phyloP scores from a whole-genome alignment of 2,888 invertebrate species.

The Nemurella pictetii region DNA sequence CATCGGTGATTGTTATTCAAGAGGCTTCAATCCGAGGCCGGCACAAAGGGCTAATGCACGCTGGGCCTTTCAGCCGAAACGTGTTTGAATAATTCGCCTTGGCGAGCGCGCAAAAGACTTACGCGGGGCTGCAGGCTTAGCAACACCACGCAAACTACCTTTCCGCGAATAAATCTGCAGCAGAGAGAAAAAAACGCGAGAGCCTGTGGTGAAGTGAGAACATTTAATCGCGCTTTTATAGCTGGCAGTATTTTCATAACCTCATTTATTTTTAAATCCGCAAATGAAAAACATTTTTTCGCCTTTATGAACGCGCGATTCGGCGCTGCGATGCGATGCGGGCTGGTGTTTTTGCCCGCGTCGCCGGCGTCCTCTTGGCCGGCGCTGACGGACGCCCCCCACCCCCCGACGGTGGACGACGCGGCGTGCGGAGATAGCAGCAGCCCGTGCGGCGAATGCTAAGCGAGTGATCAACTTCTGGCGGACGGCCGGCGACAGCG shows the following conservation, averaged over 20 bases:
- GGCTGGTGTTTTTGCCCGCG: too few species aligned
- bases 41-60: background rate
- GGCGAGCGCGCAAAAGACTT: background rate
- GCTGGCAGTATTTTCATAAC: too few species aligned
- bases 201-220: too few species aligned
- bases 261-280: too few species aligned
- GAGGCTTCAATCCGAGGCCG: background rate
- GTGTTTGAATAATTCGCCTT: background rate
- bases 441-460: background rate
- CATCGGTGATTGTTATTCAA: background rate
- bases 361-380: too few species aligned
- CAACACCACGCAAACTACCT: background rate
- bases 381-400: too few species aligned
- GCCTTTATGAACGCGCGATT: too few species aligned
- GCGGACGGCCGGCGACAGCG: background rate
- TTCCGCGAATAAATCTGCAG: background rate
- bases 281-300: too few species aligned
- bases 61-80: background rate
- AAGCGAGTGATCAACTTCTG: conserved; percentile 17
- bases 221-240: too few species aligned
- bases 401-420: background rate
- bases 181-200: too few species aligned
- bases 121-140: background rate
- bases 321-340: too few species aligned
- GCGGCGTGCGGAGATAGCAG: background rate